phyloP scores from a whole-genome alignment of 2,797 vertebrate genomes.

The Hozukius guyotensis region DNA sequence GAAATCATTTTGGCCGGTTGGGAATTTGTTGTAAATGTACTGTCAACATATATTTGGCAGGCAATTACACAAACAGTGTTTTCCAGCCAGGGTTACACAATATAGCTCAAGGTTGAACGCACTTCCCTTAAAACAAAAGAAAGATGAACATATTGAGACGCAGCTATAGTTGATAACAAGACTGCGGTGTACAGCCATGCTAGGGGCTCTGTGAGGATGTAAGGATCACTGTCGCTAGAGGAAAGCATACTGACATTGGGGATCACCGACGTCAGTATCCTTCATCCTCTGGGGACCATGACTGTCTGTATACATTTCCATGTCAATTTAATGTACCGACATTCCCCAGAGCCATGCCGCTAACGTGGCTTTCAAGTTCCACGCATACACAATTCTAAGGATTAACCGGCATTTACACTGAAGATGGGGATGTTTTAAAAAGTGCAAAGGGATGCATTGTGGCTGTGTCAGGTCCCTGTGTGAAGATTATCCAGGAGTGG shows the following conservation, averaged over 20 bases:
- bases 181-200: not conserved
- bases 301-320: not conserved
- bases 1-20: slow-evolving; percentile 16
- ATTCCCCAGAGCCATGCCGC: not conserved
- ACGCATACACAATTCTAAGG: not conserved
- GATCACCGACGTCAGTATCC: not conserved
- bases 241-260: not conserved
- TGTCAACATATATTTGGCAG: slow-evolving; percentile 46
- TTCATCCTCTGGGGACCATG: not conserved
- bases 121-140: not conserved
- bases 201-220: not conserved
- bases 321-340: no score
- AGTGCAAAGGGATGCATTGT: not conserved
- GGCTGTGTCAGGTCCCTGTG: not conserved
- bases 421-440: not conserved
- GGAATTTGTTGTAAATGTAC: slow-evolving; percentile 47
- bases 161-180: not conserved
- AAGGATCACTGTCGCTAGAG: not conserved
- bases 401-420: not conserved
- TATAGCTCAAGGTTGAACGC: not conserved
- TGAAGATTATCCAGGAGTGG: not conserved
- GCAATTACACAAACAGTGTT: slow-evolving; percentile 26
- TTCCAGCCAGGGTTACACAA: not conserved
- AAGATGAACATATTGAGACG: not conserved
- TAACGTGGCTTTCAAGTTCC: not conserved